Conservation (phyloP, 2,888 invertebrate genomes). For the Brenthis hecate region DNA sequence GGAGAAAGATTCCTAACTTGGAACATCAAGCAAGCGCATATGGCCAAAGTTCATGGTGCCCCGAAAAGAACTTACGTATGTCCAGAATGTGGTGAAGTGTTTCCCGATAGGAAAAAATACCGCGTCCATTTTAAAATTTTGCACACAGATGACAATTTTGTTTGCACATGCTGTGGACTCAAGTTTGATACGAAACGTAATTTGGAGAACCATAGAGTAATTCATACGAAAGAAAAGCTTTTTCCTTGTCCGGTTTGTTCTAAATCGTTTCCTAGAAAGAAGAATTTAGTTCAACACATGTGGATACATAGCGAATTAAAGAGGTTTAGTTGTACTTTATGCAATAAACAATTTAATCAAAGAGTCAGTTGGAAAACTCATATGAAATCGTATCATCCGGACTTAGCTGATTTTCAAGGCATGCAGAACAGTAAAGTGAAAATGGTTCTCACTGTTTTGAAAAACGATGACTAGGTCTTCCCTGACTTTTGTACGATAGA, state of each 20-base stretch:
- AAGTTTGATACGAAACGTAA: slow-evolving; percentile 64
- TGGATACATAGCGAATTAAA: slow-evolving; percentile 73
- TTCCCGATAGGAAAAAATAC: slow-evolving; percentile 59
- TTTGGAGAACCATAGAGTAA: slow-evolving; percentile 72
- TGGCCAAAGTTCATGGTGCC: slow-evolving; percentile 57
- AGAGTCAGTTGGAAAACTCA: slow-evolving; percentile 73
- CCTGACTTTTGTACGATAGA: background rate
- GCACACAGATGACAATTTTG: slow-evolving; percentile 66
- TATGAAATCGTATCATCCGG: slow-evolving; percentile 71
- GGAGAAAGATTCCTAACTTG: slow-evolving; percentile 63
- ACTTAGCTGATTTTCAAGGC: slow-evolving; percentile 54
- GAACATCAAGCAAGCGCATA: slow-evolving; percentile 60
- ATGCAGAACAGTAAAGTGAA: slow-evolving; percentile 58
- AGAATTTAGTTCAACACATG: slow-evolving; percentile 70
- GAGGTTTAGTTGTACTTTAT: slow-evolving; percentile 65
- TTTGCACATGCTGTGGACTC: slow-evolving; percentile 66
- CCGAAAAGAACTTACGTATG: slow-evolving; percentile 59
- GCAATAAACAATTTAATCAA: slow-evolving; percentile 72
- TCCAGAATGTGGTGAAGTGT: slow-evolving; percentile 62
- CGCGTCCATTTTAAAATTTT: slow-evolving; percentile 60
- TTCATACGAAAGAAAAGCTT: slow-evolving; percentile 78
- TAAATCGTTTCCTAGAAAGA: slow-evolving; percentile 68
- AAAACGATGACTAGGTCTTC: slow-evolving; percentile 41
- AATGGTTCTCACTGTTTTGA: slow-evolving; percentile 50
- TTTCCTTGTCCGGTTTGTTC: slow-evolving; percentile 76